Evolutionary conservation across 2,797 vertebrate species (phyloP), one percentile per base, ranked within the genome.

Genomic region (Leptodactylus fallax): DNA sequence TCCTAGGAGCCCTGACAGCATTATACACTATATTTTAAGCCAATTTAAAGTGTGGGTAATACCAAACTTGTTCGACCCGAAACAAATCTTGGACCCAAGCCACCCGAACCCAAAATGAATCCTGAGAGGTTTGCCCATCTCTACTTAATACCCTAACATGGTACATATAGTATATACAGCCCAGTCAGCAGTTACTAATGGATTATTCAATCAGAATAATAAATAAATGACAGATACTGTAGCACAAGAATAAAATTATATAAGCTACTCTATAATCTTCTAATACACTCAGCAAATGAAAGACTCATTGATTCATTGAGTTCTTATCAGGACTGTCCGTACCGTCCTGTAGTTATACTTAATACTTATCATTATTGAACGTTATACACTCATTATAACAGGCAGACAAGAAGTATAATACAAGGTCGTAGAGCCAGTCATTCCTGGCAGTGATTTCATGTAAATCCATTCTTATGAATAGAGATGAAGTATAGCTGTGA

Each of bases 401-500:
- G 19, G 17, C 45, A 63, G 83, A 51, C 83, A 53, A 49, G 25
- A 7, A 36, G 3, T 9, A 3, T 49, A 60, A 74, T 25, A 84
- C 83, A 74, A 61, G 83, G 58, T 77, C 72, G 51, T 49, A 74
- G 19, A 77, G 23, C 23, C 83, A 51, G 13, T 17, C 21, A 25
- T 85, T 85, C 83, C 71, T 19, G 83, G 71, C 71, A 84, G 19
- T 47, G 53, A 60, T 23, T 23, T 84, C 53, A 74, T 60, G 7
- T 19, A 61, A 77, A 63, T 56, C 19, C 56, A 85, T 16, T 19
- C 9, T 72, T 25, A 76, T 60, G 55, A 85, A 85, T 53, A 65
- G 17, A 7, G 77, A 85, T 78, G 13, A 51, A 13, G 51, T 16
- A 14, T 3, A 16, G 71, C 58, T 17, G n/a, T 63, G 47, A 51